Base-by-base conservation (phyloP, 2,113 vertebrate species). In the Sisor rabdophorus region DNA sequence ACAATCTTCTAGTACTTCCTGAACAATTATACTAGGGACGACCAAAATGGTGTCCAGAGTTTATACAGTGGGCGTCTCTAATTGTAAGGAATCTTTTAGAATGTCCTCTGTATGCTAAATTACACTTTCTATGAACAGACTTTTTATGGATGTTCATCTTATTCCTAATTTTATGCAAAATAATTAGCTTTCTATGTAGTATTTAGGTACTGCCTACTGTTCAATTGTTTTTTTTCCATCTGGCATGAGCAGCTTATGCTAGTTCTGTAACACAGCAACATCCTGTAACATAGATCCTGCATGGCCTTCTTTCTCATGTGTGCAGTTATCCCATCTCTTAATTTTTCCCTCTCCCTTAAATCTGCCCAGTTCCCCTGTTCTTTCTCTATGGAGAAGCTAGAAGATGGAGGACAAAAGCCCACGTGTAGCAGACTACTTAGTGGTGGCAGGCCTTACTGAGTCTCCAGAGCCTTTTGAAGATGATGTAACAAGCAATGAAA, bases 331-430 rank as follows among this genome's bases (percentile, higher is more conserved):
- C 76, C 32, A 32, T 68, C 64, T 22, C 44, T 75, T 24, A n/a
- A 11, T 56, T 17, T 76, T 53, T 65, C 50, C 47, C 40, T 53
- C 65, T 53, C 55, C n/a, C 81, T 93, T 93, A 84, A 44, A 50
- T 84, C 84, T 89, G 85, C 83, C 89, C 86, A 80, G 58, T 56
- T 53, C 16, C 73, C 52, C 11, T 50, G 75, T 80, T 65, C 58
- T 76, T 65, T 28, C 71, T 81, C 58, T 80, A 64, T 79, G 93
- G 93, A 92, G 88, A 95, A 96, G 93, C 93, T 94, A 94, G 87
- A 99, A 96, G 94, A 94, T 95, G 93, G 97, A 99, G 91, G 97
- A 99, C 91, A 98, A 97, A 91, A 94, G 95, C 54, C 95, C 94
- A 82, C 97, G 95, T 87, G 97, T 99, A 85, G 97, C 96, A 36